phyloP scores from a whole-genome alignment of 1,140 invertebrate species.

The Lordiphosa stackelbergi region DNA sequence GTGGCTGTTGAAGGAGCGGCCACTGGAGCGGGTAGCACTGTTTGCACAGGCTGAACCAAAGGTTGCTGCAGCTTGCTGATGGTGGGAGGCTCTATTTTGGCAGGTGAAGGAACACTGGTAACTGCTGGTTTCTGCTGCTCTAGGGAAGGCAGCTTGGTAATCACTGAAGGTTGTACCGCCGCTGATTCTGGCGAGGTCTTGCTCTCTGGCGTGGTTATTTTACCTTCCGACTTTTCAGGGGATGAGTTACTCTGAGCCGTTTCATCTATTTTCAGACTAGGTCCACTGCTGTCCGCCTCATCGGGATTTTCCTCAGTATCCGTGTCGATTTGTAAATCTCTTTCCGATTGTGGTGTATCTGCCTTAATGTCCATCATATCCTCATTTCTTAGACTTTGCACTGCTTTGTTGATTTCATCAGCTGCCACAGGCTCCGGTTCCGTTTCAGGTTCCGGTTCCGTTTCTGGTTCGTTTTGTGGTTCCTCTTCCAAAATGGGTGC shows the following conservation, averaged over 20 bases:
- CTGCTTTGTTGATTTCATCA: slow-evolving; percentile 87
- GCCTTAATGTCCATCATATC: slow-evolving; percentile 87
- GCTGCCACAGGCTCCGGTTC: slow-evolving; percentile 51
- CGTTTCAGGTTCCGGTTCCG: slow-evolving; percentile 18
- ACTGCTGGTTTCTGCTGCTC: slow-evolving; percentile 11
- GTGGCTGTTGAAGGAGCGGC: slow-evolving; percentile 13
- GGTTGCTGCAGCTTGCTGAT: slow-evolving; percentile 66
- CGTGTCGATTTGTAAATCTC: slow-evolving; percentile 90
- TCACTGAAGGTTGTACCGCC: slow-evolving; percentile 45
- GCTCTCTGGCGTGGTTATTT: slow-evolving; percentile 7
- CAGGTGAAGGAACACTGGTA: slow-evolving; percentile 27
- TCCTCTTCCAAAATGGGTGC: slow-evolving; percentile 37
- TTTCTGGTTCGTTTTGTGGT: slow-evolving; percentile 32
- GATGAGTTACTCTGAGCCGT: slow-evolving; percentile 38
- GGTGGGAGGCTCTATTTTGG: slow-evolving; percentile 67
- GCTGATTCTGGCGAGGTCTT: background rate
- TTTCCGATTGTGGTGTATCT: slow-evolving; percentile 89
- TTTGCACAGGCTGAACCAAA: slow-evolving; percentile 66
- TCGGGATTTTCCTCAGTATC: slow-evolving; percentile 87
- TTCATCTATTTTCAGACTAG: slow-evolving; percentile 70
- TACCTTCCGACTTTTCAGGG: slow-evolving; percentile 21
- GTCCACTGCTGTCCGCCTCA: slow-evolving; percentile 77
- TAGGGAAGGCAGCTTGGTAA: slow-evolving; percentile 51
- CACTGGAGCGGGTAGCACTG: slow-evolving; percentile 51
- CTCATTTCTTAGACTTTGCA: slow-evolving; percentile 85